A percentile compares a stretch with the other conserved stretches of the same genome.
These are phyloP conservation scores for Acipenser oxyrinchus DNA, from an alignment of 2,797 vertebrate genomes.

Conservation along the genomic window DNA sequence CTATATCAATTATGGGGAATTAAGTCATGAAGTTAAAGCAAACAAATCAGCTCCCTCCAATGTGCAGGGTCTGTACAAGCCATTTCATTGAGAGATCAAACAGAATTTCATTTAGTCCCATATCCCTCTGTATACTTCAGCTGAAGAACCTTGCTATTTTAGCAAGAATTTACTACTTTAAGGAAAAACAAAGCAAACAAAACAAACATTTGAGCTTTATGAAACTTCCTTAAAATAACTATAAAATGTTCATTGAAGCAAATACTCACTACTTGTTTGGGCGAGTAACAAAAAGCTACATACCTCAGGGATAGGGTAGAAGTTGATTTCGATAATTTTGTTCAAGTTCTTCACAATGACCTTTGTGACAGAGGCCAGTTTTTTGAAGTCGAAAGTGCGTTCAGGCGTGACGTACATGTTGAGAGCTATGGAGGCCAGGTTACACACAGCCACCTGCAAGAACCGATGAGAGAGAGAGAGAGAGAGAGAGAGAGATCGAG, in stretches of 20 bases:
- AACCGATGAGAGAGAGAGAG: no score
- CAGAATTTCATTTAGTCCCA: no score
- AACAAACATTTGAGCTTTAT: neutral
- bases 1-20: no score
- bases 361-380: conserved; percentile 77
- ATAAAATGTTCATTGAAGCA: no score
- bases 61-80: no score
- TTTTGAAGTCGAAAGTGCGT: conserved; percentile 80
- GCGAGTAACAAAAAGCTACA: neutral
- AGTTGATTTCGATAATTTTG: conserved; percentile 95
- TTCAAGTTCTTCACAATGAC: conserved; percentile 90
- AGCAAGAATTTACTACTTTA: neutral
- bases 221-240: neutral
- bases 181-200: neutral
- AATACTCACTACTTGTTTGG: no score
- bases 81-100: no score
- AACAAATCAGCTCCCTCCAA: no score
- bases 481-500: neutral
- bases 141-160: no score
- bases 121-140: no score
- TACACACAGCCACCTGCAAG: conserved; percentile 79
- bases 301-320: conserved; percentile 82
- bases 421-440: conserved; percentile 87
- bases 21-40: no score
- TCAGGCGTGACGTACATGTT: conserved; percentile 94